phyloP scores from a whole-genome alignment of 2,797 vertebrate species.

The Pseudochromis fuscus region DNA sequence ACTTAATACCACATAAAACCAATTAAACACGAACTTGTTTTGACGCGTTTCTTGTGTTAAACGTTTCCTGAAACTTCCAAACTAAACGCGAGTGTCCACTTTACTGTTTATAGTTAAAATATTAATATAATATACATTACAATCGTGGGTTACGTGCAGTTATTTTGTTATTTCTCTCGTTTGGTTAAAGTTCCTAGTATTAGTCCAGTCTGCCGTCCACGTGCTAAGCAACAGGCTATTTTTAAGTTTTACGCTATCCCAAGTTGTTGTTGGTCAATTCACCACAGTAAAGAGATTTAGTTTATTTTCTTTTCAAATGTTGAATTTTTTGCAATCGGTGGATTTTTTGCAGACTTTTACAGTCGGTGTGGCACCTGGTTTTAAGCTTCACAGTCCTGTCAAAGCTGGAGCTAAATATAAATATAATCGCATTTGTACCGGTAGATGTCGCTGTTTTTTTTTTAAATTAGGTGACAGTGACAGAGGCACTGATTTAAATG shows the following conservation, averaged over 20 bases:
- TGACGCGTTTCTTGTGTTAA: fast-evolving
- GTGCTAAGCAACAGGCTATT: conserved; percentile 22
- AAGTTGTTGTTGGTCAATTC: too few species aligned
- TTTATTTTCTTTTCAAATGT: too few species aligned
- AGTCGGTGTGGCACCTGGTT: too few species aligned
- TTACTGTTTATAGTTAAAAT: not conserved
- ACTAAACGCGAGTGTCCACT: not conserved
- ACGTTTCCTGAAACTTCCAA: not conserved
- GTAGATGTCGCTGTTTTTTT: too few species aligned
- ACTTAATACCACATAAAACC: fast-evolving
- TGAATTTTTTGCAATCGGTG: too few species aligned
- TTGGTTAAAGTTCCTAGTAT: too few species aligned
- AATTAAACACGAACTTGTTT: fast-evolving
- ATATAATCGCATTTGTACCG: too few species aligned
- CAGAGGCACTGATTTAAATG: too few species aligned
- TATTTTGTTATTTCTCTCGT: not conserved
- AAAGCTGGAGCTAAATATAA: not conserved
- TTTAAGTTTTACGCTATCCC: not conserved
- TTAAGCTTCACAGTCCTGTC: not conserved
- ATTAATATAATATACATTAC: not conserved
- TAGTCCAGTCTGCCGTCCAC: not conserved
- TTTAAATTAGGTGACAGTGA: too few species aligned
- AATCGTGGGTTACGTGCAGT: not conserved
- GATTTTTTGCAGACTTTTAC: too few species aligned
- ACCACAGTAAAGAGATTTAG: not conserved